Conservation (phyloP, 2,797 vertebrate genomes). For the Lithobates pipiens region DNA sequence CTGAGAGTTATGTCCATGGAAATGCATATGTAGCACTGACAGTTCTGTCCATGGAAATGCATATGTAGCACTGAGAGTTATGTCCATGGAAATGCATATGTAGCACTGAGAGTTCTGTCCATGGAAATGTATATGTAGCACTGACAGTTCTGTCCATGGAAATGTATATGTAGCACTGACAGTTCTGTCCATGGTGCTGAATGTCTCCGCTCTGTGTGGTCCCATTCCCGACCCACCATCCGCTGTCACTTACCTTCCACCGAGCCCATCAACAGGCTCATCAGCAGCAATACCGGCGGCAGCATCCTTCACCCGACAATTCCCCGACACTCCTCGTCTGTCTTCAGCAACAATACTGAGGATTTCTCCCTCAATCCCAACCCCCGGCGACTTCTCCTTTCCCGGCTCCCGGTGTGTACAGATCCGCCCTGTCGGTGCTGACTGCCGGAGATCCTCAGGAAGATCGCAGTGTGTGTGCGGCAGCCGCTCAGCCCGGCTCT, state of each 20-base stretch:
- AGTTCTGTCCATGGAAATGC: no score
- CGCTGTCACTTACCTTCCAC: slow-evolving; percentile 43
- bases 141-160: not conserved
- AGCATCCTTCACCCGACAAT: slow-evolving; percentile 1
- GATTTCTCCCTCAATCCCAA: no score
- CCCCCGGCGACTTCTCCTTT: no score
- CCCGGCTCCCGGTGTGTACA: no score
- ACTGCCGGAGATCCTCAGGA: no score
- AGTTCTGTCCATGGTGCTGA: not conserved
- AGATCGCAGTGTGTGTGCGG: not conserved
- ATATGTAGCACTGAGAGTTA: no score
- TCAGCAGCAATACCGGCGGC: slow-evolving; percentile 14
- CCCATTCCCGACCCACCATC: no score
- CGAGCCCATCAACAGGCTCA: slow-evolving; percentile 33
- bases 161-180: not conserved
- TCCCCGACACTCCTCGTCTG: not conserved
- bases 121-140: not conserved
- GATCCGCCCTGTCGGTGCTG: no score
- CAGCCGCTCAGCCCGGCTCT: slow-evolving; percentile 24
- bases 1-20: not conserved
- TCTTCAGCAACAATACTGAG: no score
- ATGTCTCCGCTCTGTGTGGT: no score
- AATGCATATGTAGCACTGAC: no score
- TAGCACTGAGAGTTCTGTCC: not conserved
- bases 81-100: not conserved